phyloP scores from a whole-genome alignment of 1,140 invertebrate species.

The Tribolium castaneum region DNA sequence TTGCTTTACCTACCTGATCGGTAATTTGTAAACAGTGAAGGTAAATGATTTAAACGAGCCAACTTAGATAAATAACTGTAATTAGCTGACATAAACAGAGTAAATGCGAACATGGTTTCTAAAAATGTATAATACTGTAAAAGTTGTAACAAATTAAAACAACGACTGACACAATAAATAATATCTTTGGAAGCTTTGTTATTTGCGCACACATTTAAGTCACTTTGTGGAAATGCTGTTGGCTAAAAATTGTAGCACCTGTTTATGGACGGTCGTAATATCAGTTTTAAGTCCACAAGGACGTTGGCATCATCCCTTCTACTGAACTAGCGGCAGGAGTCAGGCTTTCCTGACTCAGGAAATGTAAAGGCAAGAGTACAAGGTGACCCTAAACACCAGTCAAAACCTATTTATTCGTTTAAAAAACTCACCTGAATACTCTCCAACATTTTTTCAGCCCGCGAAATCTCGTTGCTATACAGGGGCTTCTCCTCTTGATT shows the following conservation, averaged over 20 bases:
- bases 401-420: too few relatives aligned
- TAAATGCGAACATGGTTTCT: neutral
- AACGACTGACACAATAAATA: neutral
- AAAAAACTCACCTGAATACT: conserved; percentile 72
- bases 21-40: neutral
- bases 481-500: conserved; percentile 77
- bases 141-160: neutral
- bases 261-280: neutral
- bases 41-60: neutral
- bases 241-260: too few relatives aligned
- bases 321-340: conserved; percentile 82
- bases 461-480: conserved; percentile 74
- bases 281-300: conserved; percentile 76
- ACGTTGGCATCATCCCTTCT: conserved; percentile 85
- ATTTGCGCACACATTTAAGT: too few relatives aligned
- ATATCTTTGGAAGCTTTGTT: neutral
- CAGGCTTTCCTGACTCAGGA: conserved; percentile 85
- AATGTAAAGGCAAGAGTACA: conserved; percentile 87
- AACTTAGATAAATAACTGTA: neutral
- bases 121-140: neutral
- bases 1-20: neutral
- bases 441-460: conserved; percentile 76
- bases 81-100: neutral
- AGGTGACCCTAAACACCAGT: conserved; percentile 77
- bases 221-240: too few relatives aligned